These are phyloP conservation scores for Porites cylindrica DNA, from an alignment of 92 coral and sea anemone genomes.

Conservation along the genomic window DNA sequence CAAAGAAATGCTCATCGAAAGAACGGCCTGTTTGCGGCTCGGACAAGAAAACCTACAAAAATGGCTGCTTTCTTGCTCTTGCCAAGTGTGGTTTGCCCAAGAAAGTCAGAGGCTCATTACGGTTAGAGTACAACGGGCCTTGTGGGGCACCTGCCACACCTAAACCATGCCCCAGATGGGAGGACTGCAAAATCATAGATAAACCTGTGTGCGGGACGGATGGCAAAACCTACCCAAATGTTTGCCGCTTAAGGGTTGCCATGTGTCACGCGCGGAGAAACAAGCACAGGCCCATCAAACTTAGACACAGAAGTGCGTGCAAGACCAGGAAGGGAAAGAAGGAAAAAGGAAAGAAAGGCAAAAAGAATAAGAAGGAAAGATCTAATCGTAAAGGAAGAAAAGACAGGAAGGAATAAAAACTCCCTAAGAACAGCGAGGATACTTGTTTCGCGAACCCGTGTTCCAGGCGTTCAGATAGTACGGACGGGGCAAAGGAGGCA, in stretches of 20 bases:
- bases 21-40: conserved; percentile 88
- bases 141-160: conserved; percentile 66
- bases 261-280: conserved; percentile 81
- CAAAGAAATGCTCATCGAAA: conserved; percentile 66
- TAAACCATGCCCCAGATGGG: conserved; percentile 73
- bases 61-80: conserved; percentile 84
- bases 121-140: conserved; percentile 62
- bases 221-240: conserved; percentile 88
- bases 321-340: conserved; percentile 15
- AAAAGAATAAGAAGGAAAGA: conserved; percentile 9
- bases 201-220: conserved; percentile 90
- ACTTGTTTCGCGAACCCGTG: not conserved
- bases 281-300: conserved; percentile 35
- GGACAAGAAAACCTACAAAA: conserved; percentile 84
- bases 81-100: conserved; percentile 81
- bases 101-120: conserved; percentile 63
- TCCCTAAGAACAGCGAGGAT: not conserved
- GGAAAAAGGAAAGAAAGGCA: conserved; percentile 13
- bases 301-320: conserved; percentile 37
- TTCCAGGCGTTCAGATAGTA: too few relatives aligned
- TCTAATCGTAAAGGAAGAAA: conserved; percentile 21
- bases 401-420: conserved; percentile 1
- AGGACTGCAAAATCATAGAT: conserved; percentile 71
- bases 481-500: too few relatives aligned
- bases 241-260: conserved; percentile 85